These are phyloP conservation scores for Sebastes fasciatus DNA, from an alignment of 2,113 vertebrate species.

Conservation along the genomic window DNA sequence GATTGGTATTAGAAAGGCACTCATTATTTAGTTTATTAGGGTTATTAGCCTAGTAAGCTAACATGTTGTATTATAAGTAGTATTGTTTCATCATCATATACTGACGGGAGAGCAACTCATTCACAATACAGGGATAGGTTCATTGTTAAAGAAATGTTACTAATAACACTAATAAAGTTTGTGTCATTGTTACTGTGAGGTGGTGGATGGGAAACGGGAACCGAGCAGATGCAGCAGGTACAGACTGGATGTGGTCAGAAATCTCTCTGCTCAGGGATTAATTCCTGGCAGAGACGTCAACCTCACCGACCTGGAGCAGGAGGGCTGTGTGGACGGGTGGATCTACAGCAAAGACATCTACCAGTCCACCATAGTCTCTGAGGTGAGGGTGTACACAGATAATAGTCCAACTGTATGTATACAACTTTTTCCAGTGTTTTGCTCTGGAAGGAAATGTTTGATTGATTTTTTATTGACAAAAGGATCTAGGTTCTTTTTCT, in stretches of 20 bases:
- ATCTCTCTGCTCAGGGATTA: constrained; percentile 70
- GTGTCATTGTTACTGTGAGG: constrained; percentile 23
- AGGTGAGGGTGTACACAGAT: constrained; percentile 57
- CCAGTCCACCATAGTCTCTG: constrained; percentile 78
- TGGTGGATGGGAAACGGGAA: constrained; percentile 63
- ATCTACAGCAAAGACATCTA: constrained; percentile 79
- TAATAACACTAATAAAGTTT: neutral
- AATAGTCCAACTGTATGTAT: no score
- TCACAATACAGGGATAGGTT: no score
- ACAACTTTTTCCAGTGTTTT: neutral
- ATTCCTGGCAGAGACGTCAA: constrained; percentile 70
- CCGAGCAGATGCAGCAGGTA: constrained; percentile 79
- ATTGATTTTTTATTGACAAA: no score
- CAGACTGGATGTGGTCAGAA: constrained; percentile 72
- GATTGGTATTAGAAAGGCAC: no score
- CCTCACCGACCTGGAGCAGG: constrained; percentile 71
- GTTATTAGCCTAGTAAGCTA: no score
- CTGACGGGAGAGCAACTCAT: no score
- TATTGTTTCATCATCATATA: no score
- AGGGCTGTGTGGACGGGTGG: constrained; percentile 80
- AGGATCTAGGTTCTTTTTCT: no score
- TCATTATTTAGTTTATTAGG: no score
- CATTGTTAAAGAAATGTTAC: neutral
- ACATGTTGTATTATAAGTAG: no score
- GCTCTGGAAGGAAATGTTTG: neutral